Evolutionary conservation across 2,113 vertebrate genomes (phyloP).

Genomic region (Eubucco bourcierii): DNA sequence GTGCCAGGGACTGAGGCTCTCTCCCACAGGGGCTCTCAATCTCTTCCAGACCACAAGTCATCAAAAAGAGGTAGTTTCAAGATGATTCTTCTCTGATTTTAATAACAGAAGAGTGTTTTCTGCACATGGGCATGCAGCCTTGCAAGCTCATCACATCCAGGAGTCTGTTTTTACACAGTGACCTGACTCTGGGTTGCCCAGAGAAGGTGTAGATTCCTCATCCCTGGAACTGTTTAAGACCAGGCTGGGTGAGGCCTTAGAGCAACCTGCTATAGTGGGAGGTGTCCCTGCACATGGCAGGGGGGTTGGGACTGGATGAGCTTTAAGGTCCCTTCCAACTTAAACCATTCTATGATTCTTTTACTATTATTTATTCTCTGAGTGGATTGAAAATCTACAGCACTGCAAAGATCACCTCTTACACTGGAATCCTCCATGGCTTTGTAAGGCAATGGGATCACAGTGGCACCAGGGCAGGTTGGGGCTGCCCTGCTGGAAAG

Average conservation of each 20-base stretch:
- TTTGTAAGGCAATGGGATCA: not conserved
- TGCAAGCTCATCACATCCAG: not conserved
- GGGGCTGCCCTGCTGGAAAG: too few species aligned
- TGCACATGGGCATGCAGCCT: not conserved
- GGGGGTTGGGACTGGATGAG: too few species aligned
- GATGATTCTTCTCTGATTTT: slow-evolving; percentile 24
- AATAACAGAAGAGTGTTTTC: slow-evolving; percentile 35
- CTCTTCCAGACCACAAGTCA: slow-evolving; percentile 19
- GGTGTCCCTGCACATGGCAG: too few species aligned
- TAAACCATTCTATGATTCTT: too few species aligned
- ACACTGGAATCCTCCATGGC: not conserved
- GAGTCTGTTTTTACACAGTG: not conserved
- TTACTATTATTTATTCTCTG: not conserved
- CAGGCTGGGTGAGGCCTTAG: too few species aligned
- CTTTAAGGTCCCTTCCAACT: too few species aligned
- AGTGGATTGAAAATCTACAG: not conserved
- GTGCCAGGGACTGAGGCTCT: not conserved
- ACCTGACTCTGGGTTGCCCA: too few species aligned
- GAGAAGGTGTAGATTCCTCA: too few species aligned
- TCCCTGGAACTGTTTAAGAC: too few species aligned
- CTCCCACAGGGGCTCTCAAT: not conserved
- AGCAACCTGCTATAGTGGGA: too few species aligned
- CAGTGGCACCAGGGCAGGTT: too few species aligned
- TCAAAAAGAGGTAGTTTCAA: not conserved
- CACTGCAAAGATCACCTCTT: not conserved